Evolutionary conservation across 2,797 vertebrate species (phyloP).

Genomic region (Lateolabrax maculatus): DNA sequence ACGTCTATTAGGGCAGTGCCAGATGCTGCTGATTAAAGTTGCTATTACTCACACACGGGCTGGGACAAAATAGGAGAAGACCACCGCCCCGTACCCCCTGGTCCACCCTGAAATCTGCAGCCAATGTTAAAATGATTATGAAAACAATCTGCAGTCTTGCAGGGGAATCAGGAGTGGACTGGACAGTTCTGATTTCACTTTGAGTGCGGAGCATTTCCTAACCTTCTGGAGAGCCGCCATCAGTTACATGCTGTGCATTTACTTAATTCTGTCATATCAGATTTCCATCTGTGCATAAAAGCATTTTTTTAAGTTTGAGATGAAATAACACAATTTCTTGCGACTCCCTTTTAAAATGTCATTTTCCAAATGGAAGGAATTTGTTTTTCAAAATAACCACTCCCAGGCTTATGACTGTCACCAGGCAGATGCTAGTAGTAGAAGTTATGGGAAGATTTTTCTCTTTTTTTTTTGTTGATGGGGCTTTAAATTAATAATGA

Average conservation of each 20-base stretch:
- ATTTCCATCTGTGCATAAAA: constrained; percentile 53
- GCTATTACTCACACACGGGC: constrained; percentile 77
- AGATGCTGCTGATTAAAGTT: constrained; percentile 86
- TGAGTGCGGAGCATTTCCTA: constrained; percentile 51
- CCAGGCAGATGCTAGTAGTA: constrained; percentile 21
- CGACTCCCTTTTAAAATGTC: constrained; percentile 15
- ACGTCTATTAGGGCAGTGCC: constrained; percentile 75
- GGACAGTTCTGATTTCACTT: constrained; percentile 67
- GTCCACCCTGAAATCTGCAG: constrained; percentile 56
- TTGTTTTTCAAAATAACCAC: constrained; percentile 28
- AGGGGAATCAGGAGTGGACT: constrained; percentile 50
- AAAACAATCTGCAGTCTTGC: constrained; percentile 68
- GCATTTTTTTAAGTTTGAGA: constrained; percentile 29
- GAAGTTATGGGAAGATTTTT: constrained; percentile 20
- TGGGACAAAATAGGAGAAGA: constrained; percentile 59
- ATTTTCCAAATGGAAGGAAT: constrained; percentile 20
- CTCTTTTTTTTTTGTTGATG: not conserved
- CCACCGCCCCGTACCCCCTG: constrained; percentile 22
- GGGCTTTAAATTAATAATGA: constrained; percentile 53
- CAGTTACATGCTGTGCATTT: constrained; percentile 50
- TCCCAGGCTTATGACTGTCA: constrained; percentile 23
- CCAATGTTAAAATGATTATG: constrained; percentile 62
- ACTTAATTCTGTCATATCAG: constrained; percentile 40
- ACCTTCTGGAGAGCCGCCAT: constrained; percentile 58
- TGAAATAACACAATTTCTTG: constrained; percentile 26